Evolutionary conservation across 2,888 invertebrate genomes (phyloP).

Genomic region (Xestia ashworthii): DNA sequence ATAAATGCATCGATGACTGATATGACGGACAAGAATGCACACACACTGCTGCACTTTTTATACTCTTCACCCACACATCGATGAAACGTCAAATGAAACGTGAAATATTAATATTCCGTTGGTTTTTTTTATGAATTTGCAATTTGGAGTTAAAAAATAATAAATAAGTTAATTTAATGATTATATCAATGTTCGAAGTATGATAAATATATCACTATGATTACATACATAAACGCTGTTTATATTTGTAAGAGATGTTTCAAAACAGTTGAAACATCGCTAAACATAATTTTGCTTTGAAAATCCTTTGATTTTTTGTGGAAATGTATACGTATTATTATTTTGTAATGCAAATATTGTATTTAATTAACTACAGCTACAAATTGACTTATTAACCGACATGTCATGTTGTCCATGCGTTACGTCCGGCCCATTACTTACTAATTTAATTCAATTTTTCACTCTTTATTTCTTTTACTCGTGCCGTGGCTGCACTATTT

Average conservation of each 20-base stretch:
- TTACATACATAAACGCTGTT: neutral
- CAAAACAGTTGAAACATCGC: neutral
- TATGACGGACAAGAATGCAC: slow-evolving; percentile 48
- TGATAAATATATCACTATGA: neutral
- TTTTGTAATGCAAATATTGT: neutral
- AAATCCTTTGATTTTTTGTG: neutral
- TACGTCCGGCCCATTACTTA: neutral
- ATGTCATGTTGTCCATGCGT: neutral
- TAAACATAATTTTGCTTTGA: neutral
- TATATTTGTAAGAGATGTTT: no score
- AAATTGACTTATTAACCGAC: neutral
- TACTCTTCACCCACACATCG: slow-evolving; percentile 36
- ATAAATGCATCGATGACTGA: slow-evolving; percentile 70
- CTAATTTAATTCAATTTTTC: neutral
- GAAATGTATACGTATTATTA: neutral
- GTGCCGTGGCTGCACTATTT: neutral
- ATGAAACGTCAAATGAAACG: slow-evolving; percentile 17
- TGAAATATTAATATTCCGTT: neutral
- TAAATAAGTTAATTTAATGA: neutral
- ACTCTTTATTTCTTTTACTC: neutral
- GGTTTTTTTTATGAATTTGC: no score
- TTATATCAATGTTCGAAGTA: no score
- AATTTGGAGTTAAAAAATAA: neutral
- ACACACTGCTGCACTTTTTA: slow-evolving; percentile 53
- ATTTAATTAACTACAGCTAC: neutral